These are phyloP conservation scores for Acanthoscelides obtectus DNA, from an alignment of 2,888 invertebrate genomes.

Conservation along the genomic window DNA sequence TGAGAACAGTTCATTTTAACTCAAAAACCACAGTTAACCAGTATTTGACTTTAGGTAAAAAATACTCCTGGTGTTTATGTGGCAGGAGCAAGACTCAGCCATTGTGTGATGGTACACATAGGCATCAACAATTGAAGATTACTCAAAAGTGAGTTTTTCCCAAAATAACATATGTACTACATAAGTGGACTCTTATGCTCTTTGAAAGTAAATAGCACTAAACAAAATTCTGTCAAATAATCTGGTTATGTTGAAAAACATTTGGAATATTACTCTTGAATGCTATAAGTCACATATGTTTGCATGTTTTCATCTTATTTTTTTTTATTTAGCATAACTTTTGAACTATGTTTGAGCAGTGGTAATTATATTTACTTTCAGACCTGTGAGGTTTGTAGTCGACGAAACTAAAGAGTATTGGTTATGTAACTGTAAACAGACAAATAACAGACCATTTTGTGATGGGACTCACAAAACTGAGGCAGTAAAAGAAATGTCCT, in stretches of 20 bases:
- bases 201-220: too few species aligned
- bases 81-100: conserved; percentile 91
- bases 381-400: conserved; percentile 79
- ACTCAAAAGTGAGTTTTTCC: conserved; percentile 56
- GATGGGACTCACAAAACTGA: conserved; percentile 87
- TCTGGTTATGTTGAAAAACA: too few species aligned
- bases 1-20: conserved; percentile 27
- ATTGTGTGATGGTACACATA: conserved; percentile 92
- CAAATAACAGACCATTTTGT: conserved; percentile 89
- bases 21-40: background rate
- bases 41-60: conserved; percentile 56
- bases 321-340: too few species aligned
- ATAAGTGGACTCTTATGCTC: too few species aligned
- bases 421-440: conserved; percentile 98
- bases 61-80: conserved; percentile 90
- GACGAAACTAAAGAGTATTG: conserved; percentile 87
- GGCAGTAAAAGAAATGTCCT: conserved; percentile 57
- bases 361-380: conserved; percentile 43
- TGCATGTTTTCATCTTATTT: too few species aligned
- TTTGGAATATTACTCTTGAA: too few species aligned
- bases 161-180: too few species aligned
- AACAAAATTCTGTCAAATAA: too few species aligned
- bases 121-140: conserved; percentile 67
- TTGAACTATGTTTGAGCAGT: too few species aligned
- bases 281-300: too few species aligned